Evolutionary conservation across 37 sponge, comb jelly and placozoan species (phyloP).

Genomic region (Mnemiopsis leidyi): DNA sequence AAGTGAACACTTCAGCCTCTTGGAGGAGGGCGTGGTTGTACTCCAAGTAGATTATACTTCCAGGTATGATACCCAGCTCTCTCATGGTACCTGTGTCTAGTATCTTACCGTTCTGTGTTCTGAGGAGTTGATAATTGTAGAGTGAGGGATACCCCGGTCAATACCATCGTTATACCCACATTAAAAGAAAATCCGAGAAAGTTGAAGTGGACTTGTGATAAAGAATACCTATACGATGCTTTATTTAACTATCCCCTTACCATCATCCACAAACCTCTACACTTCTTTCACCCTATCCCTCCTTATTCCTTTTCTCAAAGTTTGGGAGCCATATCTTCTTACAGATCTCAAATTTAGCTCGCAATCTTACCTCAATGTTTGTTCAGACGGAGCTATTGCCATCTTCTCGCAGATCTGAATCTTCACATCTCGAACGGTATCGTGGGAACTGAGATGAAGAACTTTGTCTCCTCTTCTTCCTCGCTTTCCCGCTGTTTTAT

Average conservation of each 20-base stretch:
- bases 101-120: not conserved
- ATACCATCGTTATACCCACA: too few relatives aligned
- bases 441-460: not conserved
- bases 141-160: not conserved
- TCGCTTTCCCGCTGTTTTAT: not conserved
- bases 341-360: too few relatives aligned
- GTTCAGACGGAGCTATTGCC: constrained; percentile 36
- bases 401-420: not conserved
- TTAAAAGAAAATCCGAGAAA: too few relatives aligned
- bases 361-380: not conserved
- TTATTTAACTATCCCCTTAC: too few relatives aligned
- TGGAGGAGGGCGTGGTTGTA: not conserved
- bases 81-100: not conserved
- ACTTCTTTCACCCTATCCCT: too few relatives aligned
- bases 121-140: too few relatives aligned
- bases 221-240: too few relatives aligned
- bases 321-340: too few relatives aligned
- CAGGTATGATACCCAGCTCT: not conserved
- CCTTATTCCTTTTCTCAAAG: too few relatives aligned
- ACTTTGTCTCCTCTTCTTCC: not conserved
- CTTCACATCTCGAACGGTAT: constrained; percentile 29
- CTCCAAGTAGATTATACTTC: constrained; percentile 13
- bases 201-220: too few relatives aligned
- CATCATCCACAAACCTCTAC: too few relatives aligned
- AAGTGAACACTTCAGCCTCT: not conserved